Base-by-base conservation (phyloP, 2,797 vertebrate species). In the Chelon labrosus region DNA sequence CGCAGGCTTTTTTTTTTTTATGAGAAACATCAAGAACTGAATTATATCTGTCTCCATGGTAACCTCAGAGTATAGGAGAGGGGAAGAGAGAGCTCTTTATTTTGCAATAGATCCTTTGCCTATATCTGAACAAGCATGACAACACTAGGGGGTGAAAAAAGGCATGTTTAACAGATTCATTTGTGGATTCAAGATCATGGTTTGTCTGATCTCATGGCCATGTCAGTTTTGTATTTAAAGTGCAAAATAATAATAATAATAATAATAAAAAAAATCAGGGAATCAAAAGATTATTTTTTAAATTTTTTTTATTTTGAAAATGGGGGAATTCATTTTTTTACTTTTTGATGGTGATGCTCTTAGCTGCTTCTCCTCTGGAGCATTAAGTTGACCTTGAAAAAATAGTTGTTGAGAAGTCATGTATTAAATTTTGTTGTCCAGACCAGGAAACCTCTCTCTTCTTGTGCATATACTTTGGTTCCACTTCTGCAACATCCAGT, bases 11-110 rank as follows among this genome's bases (percentile, higher is more conserved):
- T 81, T 73, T 62, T 80, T 83, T 82, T 82, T 78, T 47, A 91
- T 87, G 84, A 91, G 84, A 92, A 92, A 91, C 90, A 91, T 91
- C 88, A 93, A 93, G 87, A 92, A 90, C 83, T 80, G 88, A 91
- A 92, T 91, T 92, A 92, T 91, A 90, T 89, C 86, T 83, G 91
- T 93, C 85, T 90, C 91, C 91, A 93, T 94, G 91, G 91, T 79
- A 93, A 92, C 91, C 81, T 87, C 85, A 83, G 85, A 89, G 83
- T 89, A 89, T 88, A 86, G 87, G 69, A 83, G 79, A 85, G 69
- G 17, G 78, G 67, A 89, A 83, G 82, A 84, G 84, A 88, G 82
- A 84, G 87, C 75, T 89, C 79, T 90, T 88, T 91, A 89, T 89
- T 89, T 89, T 90, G 79, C 73, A 85, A 78, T 72, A 83, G 77